A percentile compares a stretch with the other conserved stretches of the same genome.
Evolutionary conservation across 2,113 vertebrate species (phyloP).

Genomic region (Hyperoodon ampullatus): DNA sequence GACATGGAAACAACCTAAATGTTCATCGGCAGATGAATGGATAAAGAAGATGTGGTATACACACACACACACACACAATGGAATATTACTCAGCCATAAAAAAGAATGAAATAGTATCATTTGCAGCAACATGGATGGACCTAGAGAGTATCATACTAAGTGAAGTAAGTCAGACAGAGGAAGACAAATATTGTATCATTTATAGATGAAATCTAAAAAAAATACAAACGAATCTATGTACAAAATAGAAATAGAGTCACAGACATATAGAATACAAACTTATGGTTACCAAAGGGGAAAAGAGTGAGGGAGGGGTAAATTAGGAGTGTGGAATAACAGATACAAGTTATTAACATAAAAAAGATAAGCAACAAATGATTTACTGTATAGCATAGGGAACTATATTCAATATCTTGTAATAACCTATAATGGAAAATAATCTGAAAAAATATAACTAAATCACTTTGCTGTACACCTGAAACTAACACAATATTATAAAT

Average conservation of each 20-base stretch:
- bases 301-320: neutral
- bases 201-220: neutral
- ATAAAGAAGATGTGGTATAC: neutral
- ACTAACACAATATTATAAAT: neutral
- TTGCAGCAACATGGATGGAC: neutral
- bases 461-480: neutral
- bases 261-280: neutral
- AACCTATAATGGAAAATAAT: neutral
- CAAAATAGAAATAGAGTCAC: neutral
- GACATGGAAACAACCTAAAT: neutral
- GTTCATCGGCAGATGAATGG: neutral
- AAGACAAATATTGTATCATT: neutral
- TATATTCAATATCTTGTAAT: neutral
- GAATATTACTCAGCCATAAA: neutral
- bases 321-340: neutral
- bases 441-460: neutral
- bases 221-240: neutral
- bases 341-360: neutral
- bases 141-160: neutral
- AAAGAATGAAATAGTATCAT: neutral
- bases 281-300: neutral
- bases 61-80: neutral
- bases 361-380: neutral
- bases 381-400: neutral
- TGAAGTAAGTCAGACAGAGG: neutral